Conservation (phyloP, 1,140 invertebrate species). For the Drosophila pachea region DNA sequence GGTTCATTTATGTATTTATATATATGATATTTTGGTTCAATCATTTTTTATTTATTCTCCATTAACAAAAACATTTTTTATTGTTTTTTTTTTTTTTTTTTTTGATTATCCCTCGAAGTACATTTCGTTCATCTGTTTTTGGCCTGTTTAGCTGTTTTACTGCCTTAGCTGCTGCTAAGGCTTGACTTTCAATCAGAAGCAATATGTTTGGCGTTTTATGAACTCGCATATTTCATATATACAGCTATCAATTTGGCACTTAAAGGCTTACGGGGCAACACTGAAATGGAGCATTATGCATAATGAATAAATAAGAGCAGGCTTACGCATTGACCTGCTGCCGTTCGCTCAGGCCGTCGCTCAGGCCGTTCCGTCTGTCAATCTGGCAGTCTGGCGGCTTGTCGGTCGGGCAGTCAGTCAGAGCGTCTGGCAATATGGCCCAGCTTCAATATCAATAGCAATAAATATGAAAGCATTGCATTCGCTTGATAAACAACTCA, state of each 20-base stretch:
- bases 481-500: constrained; percentile 64
- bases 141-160: too few species aligned
- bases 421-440: constrained; percentile 8
- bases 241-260: constrained; percentile 10
- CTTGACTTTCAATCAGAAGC: constrained; percentile 1
- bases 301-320: constrained; percentile 20
- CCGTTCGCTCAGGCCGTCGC: not conserved
- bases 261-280: constrained; percentile 10
- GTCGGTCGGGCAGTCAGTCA: not conserved
- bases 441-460: constrained; percentile 25
- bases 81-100: too few species aligned
- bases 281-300: constrained; percentile 8
- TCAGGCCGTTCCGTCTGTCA: constrained; percentile 1
- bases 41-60: too few species aligned
- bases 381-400: not conserved
- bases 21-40: too few species aligned
- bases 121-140: too few species aligned
- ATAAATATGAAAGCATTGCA: constrained; percentile 38
- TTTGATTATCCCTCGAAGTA: too few species aligned
- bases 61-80: too few species aligned
- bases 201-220: constrained; percentile 1
- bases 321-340: constrained; percentile 44
- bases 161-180: too few species aligned
- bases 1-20: too few species aligned
- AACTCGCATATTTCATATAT: not conserved